Conservation (phyloP, 2,888 invertebrate species). For the Leptopterna dolabrata region DNA sequence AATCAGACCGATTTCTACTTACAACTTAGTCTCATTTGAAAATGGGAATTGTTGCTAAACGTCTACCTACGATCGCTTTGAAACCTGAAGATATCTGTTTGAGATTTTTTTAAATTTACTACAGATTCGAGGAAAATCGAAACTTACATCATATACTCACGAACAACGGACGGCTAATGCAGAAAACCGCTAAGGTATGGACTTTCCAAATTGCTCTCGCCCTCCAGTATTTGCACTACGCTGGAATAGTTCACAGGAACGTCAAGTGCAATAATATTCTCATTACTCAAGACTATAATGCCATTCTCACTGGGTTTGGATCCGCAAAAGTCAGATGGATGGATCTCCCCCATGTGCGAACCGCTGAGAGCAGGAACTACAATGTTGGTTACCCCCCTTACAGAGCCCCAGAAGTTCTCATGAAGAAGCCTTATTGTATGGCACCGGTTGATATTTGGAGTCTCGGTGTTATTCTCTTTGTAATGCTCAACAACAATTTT, state of each 20-base stretch:
- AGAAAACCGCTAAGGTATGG: conserved; percentile 34
- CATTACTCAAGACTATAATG: conserved; percentile 19
- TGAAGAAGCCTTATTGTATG: conserved; percentile 18
- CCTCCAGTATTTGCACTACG: conserved; percentile 41
- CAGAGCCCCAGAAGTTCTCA: conserved; percentile 31
- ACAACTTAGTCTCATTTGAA: no score
- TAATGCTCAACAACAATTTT: conserved; percentile 36
- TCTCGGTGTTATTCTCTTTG: conserved; percentile 31
- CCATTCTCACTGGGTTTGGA: conserved; percentile 20
- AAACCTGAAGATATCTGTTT: no score
- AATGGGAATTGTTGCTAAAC: no score
- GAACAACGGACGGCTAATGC: not conserved
- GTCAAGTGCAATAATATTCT: conserved; percentile 45
- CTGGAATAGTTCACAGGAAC: conserved; percentile 39
- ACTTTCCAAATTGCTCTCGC: conserved; percentile 41
- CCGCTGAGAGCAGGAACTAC: conserved; percentile 12
- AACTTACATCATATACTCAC: not conserved
- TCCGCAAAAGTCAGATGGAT: conserved; percentile 27
- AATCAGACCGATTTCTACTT: no score
- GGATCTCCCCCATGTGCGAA: not conserved
- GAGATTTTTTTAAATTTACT: no score
- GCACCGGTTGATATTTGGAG: conserved; percentile 34
- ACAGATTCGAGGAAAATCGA: conserved; percentile 33
- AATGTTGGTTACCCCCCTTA: not conserved
- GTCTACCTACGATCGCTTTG: no score